phyloP scores from a whole-genome alignment of 2,113 vertebrate genomes.

The Rhabdornis inornatus region DNA sequence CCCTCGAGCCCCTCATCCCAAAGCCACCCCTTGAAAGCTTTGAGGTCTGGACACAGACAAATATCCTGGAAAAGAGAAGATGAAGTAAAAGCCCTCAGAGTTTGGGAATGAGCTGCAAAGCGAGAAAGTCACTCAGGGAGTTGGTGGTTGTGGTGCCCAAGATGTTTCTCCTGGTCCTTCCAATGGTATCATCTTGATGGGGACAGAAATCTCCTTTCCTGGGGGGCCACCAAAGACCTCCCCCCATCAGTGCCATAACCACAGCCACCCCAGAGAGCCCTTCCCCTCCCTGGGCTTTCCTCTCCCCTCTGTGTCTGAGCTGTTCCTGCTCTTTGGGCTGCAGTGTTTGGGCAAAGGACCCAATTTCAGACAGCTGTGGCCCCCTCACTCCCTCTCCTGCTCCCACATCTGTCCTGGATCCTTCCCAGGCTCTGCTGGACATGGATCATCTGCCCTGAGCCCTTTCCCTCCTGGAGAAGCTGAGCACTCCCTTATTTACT shows the following conservation, averaged over 20 bases:
- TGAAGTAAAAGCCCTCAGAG: not conserved
- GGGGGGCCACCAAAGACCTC: not conserved
- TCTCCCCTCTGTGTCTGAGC: not conserved
- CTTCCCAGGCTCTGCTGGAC: not conserved
- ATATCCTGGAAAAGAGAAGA: not conserved
- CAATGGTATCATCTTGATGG: accelerated
- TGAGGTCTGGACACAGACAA: not conserved
- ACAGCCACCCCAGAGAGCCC: not conserved
- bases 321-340: not conserved
- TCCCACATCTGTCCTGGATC: not conserved
- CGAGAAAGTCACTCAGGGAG: not conserved
- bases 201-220: not conserved
- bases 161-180: not conserved
- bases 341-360: accelerated
- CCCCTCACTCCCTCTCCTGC: not conserved
- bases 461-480: not conserved
- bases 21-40: not conserved
- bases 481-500: not conserved
- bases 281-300: not conserved
- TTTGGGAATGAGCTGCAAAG: not conserved
- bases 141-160: not conserved
- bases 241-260: too few relatives aligned
- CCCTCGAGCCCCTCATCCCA: not conserved
- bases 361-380: not conserved
- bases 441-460: accelerated